Base-by-base conservation (phyloP, 2,113 vertebrate genomes). In the Gopherus evgoodei region DNA sequence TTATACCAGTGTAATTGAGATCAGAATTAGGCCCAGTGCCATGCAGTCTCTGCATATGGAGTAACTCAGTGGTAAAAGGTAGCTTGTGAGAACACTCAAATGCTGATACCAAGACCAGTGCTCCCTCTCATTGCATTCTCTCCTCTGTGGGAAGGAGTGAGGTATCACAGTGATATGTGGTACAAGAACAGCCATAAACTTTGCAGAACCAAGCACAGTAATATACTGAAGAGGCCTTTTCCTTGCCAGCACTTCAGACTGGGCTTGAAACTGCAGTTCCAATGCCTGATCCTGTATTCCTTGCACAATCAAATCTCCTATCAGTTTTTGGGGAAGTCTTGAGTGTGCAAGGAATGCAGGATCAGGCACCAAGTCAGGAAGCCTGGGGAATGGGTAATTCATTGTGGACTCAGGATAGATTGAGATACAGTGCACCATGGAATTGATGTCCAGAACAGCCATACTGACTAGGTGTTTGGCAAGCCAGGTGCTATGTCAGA, bases 11-110 rank as follows among this genome's bases (percentile, higher is more conserved):
- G 72, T 84, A 78, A 82, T 81, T 90, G 93, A 95, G 81, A 92
- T 96, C 89, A 96, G 95, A 93, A 72, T 38, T 62, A 96, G 95
- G 93, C 85, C 29, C 0, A 0, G 44, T 8, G 91, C 95, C 95
- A 65, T 0, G 0, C n/a, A 94, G 83, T 21, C 93, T 78, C 83
- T 80, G 56, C 49, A 86, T 86, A 87, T 81, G 89, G 81, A 93
- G 87, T 81, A 91, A 22, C 72, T 91, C 56, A 62, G 1, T 8
- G 62, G 83, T 81, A 87, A 94, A 91, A 94, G 52, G 38, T 59
- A 87, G 50, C 1, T 78, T 57, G 35, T 65, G 62, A 35, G 62
- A 19, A 19, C 65, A 69, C 35, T n/a, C 65, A 69, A 8, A 21
- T 69, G 35, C 35, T n/a, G 65, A 69, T n/a, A 69, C 35, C 35